A percentile compares a stretch with the other conserved stretches of the same genome.
phyloP scores from a whole-genome alignment of 2,888 invertebrate genomes.

The Ophioninae sp. region DNA sequence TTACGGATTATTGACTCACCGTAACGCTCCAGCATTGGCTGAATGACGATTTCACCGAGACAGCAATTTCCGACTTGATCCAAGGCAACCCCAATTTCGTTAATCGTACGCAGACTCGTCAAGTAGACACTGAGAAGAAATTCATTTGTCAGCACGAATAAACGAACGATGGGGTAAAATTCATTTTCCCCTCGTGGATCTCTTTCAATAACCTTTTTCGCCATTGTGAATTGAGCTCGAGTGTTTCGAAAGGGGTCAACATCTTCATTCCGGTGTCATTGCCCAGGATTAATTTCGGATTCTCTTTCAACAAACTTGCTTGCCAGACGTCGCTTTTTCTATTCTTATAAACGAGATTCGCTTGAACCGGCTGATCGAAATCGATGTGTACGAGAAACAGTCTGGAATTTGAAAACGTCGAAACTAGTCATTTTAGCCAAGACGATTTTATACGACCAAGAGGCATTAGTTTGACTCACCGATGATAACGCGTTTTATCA shows the following conservation, averaged over 20 bases:
- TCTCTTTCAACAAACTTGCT: background rate
- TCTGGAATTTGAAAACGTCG: slow-evolving; percentile 65
- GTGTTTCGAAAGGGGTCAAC: slow-evolving; percentile 67
- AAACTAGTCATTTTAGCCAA: slow-evolving; percentile 6
- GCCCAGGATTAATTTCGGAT: slow-evolving; percentile 67
- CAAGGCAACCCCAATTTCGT: slow-evolving; percentile 76
- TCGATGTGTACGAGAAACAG: slow-evolving; percentile 74
- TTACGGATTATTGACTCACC: slow-evolving; percentile 26
- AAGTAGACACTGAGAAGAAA: slow-evolving; percentile 68
- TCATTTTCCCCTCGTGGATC: background rate
- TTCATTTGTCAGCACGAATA: background rate
- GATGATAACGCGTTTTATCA: slow-evolving; percentile 70
- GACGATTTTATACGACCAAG: slow-evolving; percentile 2
- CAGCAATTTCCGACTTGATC: slow-evolving; percentile 69
- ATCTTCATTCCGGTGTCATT: slow-evolving; percentile 70
- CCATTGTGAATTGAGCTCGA: slow-evolving; percentile 70
- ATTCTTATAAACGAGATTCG: slow-evolving; percentile 69
- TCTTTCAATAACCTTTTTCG: slow-evolving; percentile 73
- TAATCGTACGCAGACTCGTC: slow-evolving; percentile 73
- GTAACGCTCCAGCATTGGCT: slow-evolving; percentile 63
- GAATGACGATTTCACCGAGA: slow-evolving; percentile 75
- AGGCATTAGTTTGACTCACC: slow-evolving; percentile 66
- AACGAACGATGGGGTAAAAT: background rate
- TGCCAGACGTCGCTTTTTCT: slow-evolving; percentile 30
- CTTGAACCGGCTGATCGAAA: slow-evolving; percentile 72